These are phyloP conservation scores for Lophotis ruficrista DNA, from an alignment of 2,113 vertebrate species.

Conservation along the genomic window DNA sequence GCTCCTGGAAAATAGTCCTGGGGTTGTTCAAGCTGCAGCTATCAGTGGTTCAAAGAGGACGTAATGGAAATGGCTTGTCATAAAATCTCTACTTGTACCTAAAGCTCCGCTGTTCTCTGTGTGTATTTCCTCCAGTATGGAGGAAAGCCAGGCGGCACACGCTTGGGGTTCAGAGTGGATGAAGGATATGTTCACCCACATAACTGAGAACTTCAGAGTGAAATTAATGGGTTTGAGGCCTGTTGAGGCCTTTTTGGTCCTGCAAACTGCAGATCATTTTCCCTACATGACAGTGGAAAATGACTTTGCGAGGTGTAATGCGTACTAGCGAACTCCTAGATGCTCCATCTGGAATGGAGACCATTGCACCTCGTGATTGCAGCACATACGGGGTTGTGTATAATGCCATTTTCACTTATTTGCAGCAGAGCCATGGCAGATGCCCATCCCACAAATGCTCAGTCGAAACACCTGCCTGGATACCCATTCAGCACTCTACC, in stretches of 20 bases:
- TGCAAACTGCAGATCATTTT: neutral
- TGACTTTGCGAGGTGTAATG: neutral
- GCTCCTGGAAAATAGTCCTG: neutral
- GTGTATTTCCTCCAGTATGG: neutral
- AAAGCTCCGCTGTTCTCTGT: neutral
- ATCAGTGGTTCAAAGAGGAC: neutral
- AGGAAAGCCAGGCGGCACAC: neutral
- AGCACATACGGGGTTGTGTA: slow-evolving; percentile 31
- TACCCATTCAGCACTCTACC: slow-evolving; percentile 80
- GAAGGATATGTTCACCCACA: neutral
- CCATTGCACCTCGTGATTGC: neutral
- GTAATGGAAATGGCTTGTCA: neutral
- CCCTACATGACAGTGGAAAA: slow-evolving; percentile 1
- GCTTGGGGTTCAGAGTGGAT: neutral
- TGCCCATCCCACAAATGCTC: slow-evolving; percentile 81
- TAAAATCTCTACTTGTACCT: neutral
- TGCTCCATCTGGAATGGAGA: neutral
- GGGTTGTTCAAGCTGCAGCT: neutral
- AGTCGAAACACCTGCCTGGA: slow-evolving; percentile 80
- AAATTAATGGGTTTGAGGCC: neutral
- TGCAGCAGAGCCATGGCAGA: slow-evolving; percentile 82
- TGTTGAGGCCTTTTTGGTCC: neutral
- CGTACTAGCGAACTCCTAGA: neutral
- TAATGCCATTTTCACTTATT: slow-evolving; percentile 72
- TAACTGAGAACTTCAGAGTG: neutral